Evolutionary conservation across 2,797 vertebrate genomes (phyloP), one percentile per base, ranked within the genome.

Genomic region (Enteromius radiatus): DNA sequence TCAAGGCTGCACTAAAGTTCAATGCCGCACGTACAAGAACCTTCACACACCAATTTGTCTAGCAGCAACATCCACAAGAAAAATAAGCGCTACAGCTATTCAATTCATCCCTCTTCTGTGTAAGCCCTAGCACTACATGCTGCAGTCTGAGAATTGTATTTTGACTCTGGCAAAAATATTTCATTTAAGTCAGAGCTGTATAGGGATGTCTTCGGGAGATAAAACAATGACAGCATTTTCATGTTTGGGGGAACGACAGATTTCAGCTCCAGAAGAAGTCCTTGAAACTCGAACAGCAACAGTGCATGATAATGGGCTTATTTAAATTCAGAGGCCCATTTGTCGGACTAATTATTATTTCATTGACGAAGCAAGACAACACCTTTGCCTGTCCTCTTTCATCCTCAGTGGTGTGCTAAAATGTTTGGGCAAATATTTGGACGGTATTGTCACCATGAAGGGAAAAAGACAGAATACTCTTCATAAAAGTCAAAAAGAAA

Each of bases 401-500:
- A 15, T 2, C 19, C 33, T 28, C 17, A 45, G 28, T 64, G 47
- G 68, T 63, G 31, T 74, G 68, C 56, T 64, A 36, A 84, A 79
- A 54, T 6, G 43, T 19, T 45, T 65, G 36, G 49, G 45, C 31
- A 81, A 84, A 78, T 68, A 54, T 80, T 74, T 78, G 23, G 36
- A 63, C n/a, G 38, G 26, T 45, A 38, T 85, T 84, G 75, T 86
- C 81, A 84, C 26, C 17, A 59, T 90, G 76, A 87, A 84, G 54
- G 45, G 26, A 75, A 90, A 90, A 88, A 84, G 73, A 87, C 89
- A 8, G 41, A 64, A 49, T 26, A 23, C 23, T 36, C 14, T 0
- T 5, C 4, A 15, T 14, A 71, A 88, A 84, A 86, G 80, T 54
- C 90, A 91, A 88, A 90, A 93, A 91, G 84, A 89, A 89, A 88